Conservation (phyloP, 2,888 invertebrate genomes). For the Mystacides longicornis region DNA sequence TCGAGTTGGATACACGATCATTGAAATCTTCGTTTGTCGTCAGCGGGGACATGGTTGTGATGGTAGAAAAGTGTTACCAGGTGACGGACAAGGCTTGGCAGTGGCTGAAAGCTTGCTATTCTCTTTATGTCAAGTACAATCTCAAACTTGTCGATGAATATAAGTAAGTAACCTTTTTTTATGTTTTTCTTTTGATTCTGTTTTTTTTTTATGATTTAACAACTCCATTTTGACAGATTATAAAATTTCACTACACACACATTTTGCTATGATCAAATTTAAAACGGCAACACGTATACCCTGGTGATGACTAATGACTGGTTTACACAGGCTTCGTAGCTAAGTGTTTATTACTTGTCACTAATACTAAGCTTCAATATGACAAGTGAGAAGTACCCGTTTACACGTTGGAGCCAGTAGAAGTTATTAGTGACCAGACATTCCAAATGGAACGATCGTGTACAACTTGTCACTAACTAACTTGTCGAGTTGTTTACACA, state of each 20-base stretch:
- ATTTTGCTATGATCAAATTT: background rate
- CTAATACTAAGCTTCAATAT: no score
- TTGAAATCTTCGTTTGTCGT: constrained; percentile 5
- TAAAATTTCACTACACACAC: background rate
- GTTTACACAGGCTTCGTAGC: no score
- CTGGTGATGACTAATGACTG: no score
- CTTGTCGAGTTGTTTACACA: no score
- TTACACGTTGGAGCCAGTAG: no score
- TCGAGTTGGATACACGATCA: constrained; percentile 3
- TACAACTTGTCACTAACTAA: no score
- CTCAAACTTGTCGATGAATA: constrained; percentile 11
- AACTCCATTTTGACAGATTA: background rate
- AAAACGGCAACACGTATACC: background rate
- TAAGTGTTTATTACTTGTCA: no score
- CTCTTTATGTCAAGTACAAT: constrained; percentile 16
- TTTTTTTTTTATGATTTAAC: background rate
- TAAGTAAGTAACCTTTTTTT: constrained; percentile 5
- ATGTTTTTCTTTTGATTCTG: background rate
- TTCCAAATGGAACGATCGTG: no score
- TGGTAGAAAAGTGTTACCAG: constrained; percentile 14
- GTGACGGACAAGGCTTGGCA: constrained; percentile 9
- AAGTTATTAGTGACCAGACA: no score
- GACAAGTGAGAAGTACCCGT: no score
- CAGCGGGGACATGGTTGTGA: constrained; percentile 12
- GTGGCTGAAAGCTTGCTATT: constrained; percentile 9